A percentile compares a stretch with the other conserved stretches of the same genome.
phyloP scores from a whole-genome alignment of 1,140 invertebrate genomes.

The Pissodes strobi region DNA sequence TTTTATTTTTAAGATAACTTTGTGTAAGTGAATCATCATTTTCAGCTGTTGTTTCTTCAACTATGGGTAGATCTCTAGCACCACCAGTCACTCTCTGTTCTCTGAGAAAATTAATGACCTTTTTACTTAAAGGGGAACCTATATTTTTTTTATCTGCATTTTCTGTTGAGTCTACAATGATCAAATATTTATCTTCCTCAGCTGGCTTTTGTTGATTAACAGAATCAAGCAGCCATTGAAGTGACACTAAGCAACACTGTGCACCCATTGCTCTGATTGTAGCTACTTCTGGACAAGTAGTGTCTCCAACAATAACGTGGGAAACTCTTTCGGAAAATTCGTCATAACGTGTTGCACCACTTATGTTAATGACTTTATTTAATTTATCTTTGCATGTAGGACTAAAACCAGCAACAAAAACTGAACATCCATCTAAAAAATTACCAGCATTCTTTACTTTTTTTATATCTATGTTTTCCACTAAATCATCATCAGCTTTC shows the following conservation, averaged over 20 bases:
- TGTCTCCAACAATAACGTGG: constrained; percentile 76
- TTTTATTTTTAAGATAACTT: constrained; percentile 10
- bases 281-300: constrained; percentile 58
- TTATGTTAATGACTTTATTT: constrained; percentile 74
- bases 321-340: constrained; percentile 75
- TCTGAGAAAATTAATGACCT: constrained; percentile 39
- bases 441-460: constrained; percentile 71
- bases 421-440: constrained; percentile 84
- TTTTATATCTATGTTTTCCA: constrained; percentile 65
- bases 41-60: not conserved
- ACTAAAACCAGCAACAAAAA: constrained; percentile 71
- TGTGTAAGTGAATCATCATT: constrained; percentile 8
- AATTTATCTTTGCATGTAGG: constrained; percentile 72
- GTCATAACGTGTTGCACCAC: constrained; percentile 80
- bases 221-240: constrained; percentile 77
- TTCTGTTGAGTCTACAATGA: constrained; percentile 38
- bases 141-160: constrained; percentile 46
- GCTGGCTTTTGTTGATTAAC: constrained; percentile 65
- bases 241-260: constrained; percentile 63
- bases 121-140: constrained; percentile 69
- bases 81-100: no score
- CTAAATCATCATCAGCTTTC: constrained; percentile 39
- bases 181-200: constrained; percentile 62
- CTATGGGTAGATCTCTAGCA: no score
- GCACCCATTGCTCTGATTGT: constrained; percentile 54